Percentiles rank a stretch among this genome's conserved stretches.
phyloP scores from a whole-genome alignment of 2,797 vertebrate genomes.

The Artibeus jamaicensis region DNA sequence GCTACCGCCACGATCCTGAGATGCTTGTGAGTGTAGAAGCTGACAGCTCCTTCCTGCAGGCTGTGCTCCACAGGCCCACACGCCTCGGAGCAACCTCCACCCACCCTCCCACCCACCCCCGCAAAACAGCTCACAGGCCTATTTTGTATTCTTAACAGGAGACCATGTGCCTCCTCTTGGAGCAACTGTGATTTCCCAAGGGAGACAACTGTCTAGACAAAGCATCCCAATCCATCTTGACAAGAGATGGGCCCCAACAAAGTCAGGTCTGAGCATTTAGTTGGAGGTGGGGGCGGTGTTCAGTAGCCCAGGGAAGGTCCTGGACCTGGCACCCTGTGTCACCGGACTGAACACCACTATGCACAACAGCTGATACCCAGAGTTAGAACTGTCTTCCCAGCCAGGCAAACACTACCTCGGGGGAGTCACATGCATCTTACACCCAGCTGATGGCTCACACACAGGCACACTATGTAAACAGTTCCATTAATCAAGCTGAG shows the following conservation, averaged over 20 bases:
- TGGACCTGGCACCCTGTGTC: not conserved
- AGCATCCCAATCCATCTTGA: slow-evolving; percentile 43
- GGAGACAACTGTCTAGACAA: slow-evolving; percentile 68
- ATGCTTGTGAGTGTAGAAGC: not conserved
- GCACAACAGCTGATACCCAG: not conserved
- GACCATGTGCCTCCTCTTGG: not conserved
- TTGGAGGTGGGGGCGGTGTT: not conserved
- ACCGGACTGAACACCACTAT: not conserved
- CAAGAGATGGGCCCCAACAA: not conserved
- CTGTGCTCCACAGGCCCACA: not conserved
- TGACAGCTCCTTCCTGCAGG: not conserved
- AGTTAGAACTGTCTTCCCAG: not conserved
- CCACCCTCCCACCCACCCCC: not conserved
- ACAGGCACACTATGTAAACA: not conserved
- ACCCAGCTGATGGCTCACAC: not conserved
- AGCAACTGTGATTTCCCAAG: slow-evolving; percentile 66
- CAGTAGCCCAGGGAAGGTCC: not conserved
- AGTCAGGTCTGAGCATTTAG: not conserved
- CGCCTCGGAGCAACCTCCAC: not conserved
- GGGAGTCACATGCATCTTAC: not conserved
- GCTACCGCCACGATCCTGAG: not conserved
- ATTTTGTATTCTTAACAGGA: slow-evolving; percentile 63
- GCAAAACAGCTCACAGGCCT: not conserved
- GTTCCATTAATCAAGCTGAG: not conserved
- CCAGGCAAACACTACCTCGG: not conserved